Base-by-base conservation (phyloP, 1,140 invertebrate genomes). In the Drosophila pachea region DNA sequence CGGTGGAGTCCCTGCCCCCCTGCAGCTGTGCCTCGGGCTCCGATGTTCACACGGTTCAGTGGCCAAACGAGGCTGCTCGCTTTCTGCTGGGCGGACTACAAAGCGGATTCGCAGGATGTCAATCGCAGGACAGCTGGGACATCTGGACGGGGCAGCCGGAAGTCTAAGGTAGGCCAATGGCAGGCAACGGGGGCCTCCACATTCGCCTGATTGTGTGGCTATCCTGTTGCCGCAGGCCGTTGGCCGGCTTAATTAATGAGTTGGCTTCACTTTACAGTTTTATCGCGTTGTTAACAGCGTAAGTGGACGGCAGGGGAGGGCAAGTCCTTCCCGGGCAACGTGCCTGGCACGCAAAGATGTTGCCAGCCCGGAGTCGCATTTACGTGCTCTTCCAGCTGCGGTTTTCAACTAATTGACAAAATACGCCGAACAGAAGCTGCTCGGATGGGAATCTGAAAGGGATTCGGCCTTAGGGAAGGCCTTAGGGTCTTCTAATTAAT, bases 231-330 rank as follows among this genome's bases (percentile, higher is more conserved):
- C 59, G 9, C 48, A 59, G 53, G 67, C 67, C 43, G 68, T 59
- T 68, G 73, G 7, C 55, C 52, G 47, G 40, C 42, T 53, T 52
- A 56, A 66, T 67, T 76, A 73, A 58, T 66, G 48, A 56, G 59
- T 73, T 59, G 40, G 43, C 45, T 61, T 75, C 65, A 59, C 42
- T 70, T 75, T 73, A 62, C 60, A 75, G 59, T 73, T 76, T 76
- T 73, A 77, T 73, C 73, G 68, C 47, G 58, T 58, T 61, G 67
- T 43, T 32, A 45, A 47, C 43, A 50, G 11, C 16, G 5, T 49
- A 61, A 45, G 8, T 40, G 12, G 4, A 11, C 4, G 45, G 6
- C 12, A 12, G 7, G 12, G 12, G 31, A 7, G 7, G 1, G 22
- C 22, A 3, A 22, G 22, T 22, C 22, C 22, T 2, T 8, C 4